Conservation (phyloP, 1,140 invertebrate species). For the Xylocopa sonorina region DNA sequence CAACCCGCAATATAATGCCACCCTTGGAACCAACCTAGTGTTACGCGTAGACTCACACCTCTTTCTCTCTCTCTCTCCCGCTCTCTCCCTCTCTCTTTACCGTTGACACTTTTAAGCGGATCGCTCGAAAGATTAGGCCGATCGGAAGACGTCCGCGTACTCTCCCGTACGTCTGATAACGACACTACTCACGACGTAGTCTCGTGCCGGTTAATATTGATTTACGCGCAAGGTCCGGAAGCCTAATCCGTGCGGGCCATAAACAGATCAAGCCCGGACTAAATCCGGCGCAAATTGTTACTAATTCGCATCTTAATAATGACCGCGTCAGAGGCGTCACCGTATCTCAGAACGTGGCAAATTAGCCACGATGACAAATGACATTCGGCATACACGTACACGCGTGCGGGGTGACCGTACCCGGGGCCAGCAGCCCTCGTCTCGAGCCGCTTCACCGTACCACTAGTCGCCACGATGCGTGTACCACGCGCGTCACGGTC, state of each 20-base stretch:
- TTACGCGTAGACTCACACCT: slow-evolving; percentile 51
- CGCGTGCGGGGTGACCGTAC: slow-evolving; percentile 62
- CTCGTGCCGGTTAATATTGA: slow-evolving; percentile 78
- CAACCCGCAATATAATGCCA: slow-evolving; percentile 78
- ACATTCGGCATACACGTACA: slow-evolving; percentile 75
- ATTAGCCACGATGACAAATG: slow-evolving; percentile 82
- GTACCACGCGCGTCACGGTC: slow-evolving; percentile 7
- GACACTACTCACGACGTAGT: slow-evolving; percentile 49
- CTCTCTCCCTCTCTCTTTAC: neutral
- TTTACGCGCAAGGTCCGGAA: slow-evolving; percentile 77
- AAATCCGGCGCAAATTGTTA: slow-evolving; percentile 83
- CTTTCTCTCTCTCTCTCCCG: neutral
- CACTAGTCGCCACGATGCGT: slow-evolving; percentile 39
- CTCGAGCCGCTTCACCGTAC: slow-evolving; percentile 46
- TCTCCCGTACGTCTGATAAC: slow-evolving; percentile 58
- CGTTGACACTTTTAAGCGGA: no score
- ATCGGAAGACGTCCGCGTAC: slow-evolving; percentile 41
- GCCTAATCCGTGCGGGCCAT: slow-evolving; percentile 79
- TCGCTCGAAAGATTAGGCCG: no score
- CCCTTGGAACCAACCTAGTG: slow-evolving; percentile 61
- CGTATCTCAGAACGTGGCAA: slow-evolving; percentile 82
- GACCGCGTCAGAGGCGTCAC: slow-evolving; percentile 81
- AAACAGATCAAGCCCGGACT: slow-evolving; percentile 81
- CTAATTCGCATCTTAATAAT: slow-evolving; percentile 83
- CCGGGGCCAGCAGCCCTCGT: slow-evolving; percentile 55